phyloP scores from a whole-genome alignment of 2,113 vertebrate species.

The Callipepla squamata region DNA sequence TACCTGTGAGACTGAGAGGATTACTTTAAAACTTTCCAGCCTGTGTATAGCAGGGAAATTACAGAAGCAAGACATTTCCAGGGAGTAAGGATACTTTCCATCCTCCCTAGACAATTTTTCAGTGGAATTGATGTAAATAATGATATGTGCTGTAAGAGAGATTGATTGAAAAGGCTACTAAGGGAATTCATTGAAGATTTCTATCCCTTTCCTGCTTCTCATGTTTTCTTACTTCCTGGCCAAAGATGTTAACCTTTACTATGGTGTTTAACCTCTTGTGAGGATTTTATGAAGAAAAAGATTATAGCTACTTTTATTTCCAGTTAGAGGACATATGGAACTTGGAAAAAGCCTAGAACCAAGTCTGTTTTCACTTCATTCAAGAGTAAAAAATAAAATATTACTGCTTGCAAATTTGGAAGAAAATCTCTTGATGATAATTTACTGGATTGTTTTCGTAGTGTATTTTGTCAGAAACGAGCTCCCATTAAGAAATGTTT shows the following conservation, averaged over 20 bases:
- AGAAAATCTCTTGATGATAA: neutral
- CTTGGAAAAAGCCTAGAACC: neutral
- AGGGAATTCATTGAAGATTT: neutral
- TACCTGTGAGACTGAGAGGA: neutral
- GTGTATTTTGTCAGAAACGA: neutral
- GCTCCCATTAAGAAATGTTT: neutral
- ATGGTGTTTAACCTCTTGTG: rapidly evolving
- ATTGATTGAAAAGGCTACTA: neutral
- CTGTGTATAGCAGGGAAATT: neutral
- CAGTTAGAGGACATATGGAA: neutral
- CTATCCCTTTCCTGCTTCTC: neutral
- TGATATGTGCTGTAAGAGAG: neutral
- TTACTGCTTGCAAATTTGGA: neutral
- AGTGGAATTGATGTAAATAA: neutral
- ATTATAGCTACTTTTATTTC: neutral
- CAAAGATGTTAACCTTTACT: neutral
- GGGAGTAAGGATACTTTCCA: neutral
- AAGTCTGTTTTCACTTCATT: neutral
- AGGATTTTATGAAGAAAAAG: neutral
- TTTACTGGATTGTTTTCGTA: neutral
- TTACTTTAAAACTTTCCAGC: neutral
- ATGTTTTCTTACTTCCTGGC: neutral
- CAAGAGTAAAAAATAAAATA: neutral
- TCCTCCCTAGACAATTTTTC: neutral
- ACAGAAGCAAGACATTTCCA: neutral